These are phyloP conservation scores for Stomorhina lunata DNA, from an alignment of 2,888 invertebrate species.

Conservation along the genomic window DNA sequence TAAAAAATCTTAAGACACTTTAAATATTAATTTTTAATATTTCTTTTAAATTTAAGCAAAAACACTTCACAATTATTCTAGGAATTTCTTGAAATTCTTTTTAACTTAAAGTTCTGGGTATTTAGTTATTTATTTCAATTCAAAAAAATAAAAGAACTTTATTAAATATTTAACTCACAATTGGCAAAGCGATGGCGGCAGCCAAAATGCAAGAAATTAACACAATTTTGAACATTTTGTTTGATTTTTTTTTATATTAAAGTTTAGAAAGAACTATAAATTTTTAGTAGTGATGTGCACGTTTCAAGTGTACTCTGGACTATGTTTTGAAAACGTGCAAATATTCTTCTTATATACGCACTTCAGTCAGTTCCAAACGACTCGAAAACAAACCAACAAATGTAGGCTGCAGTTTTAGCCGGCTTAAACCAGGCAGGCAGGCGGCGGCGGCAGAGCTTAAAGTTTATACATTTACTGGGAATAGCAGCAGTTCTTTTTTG, in stretches of 20 bases:
- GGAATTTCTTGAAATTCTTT: no score
- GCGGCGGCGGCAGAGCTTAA: conserved; percentile 25
- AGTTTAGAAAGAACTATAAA: conserved; percentile 23
- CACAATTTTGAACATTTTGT: conserved; percentile 75
- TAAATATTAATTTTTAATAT: neutral
- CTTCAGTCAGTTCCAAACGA: conserved; percentile 67
- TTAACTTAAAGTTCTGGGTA: conserved; percentile 17
- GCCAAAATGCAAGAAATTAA: conserved; percentile 75
- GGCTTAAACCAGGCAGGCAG: neutral
- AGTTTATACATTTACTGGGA: conserved; percentile 11
- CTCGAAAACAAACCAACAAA: conserved; percentile 13
- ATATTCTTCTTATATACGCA: conserved; percentile 76
- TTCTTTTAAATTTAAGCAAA: neutral
- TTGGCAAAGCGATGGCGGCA: conserved; percentile 73
- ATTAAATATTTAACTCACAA: conserved; percentile 75
- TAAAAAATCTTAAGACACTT: no score
- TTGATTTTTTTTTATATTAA: conserved; percentile 10
- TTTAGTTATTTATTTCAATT: neutral
- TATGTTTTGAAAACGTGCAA: conserved; percentile 72
- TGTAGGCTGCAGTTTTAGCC: neutral
- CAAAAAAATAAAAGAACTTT: neutral
- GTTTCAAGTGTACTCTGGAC: conserved; percentile 77
- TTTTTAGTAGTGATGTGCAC: conserved; percentile 70
- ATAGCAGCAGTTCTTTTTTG: conserved; percentile 34
- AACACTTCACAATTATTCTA: no score